These are phyloP conservation scores for Diachrysia chrysitis DNA, from an alignment of 2,888 invertebrate species.

Conservation along the genomic window DNA sequence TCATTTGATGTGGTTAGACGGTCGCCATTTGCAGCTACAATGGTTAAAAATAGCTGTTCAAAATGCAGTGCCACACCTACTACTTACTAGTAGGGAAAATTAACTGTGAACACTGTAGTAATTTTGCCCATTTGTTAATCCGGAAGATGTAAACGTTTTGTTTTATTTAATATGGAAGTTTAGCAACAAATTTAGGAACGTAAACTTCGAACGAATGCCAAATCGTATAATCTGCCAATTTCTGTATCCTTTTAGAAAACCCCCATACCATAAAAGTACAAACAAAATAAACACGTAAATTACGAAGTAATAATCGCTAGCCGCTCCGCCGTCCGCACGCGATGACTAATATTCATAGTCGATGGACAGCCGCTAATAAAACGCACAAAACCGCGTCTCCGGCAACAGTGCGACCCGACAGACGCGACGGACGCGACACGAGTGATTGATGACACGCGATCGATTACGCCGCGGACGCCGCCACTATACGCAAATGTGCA, in stretches of 20 bases:
- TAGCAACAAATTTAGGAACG: too few species aligned
- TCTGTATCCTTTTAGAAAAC: background rate
- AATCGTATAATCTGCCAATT: background rate
- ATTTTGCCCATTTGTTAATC: too few species aligned
- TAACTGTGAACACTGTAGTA: too few species aligned
- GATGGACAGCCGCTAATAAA: conserved; percentile 70
- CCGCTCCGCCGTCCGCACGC: conserved; percentile 48
- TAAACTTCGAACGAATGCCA: too few species aligned
- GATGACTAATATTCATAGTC: conserved; percentile 57
- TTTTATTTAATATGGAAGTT: too few species aligned
- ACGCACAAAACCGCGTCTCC: conserved; percentile 67
- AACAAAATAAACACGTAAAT: conserved; percentile 45
- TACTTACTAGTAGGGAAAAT: background rate
- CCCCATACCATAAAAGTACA: background rate
- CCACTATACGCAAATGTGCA: conserved; percentile 44
- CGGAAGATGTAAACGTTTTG: too few species aligned
- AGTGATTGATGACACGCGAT: conserved; percentile 10
- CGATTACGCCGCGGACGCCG: conserved; percentile 14
- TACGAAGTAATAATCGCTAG: conserved; percentile 34
- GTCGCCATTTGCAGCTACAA: too few species aligned
- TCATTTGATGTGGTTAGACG: background rate
- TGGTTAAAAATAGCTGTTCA: too few species aligned
- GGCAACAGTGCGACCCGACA: conserved; percentile 71
- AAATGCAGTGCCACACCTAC: too few species aligned
- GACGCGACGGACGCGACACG: conserved; percentile 18